Percentiles rank a stretch among this genome's conserved stretches.
Conservation (phyloP, 1,140 invertebrate species). For the Ceratitis capitata region DNA sequence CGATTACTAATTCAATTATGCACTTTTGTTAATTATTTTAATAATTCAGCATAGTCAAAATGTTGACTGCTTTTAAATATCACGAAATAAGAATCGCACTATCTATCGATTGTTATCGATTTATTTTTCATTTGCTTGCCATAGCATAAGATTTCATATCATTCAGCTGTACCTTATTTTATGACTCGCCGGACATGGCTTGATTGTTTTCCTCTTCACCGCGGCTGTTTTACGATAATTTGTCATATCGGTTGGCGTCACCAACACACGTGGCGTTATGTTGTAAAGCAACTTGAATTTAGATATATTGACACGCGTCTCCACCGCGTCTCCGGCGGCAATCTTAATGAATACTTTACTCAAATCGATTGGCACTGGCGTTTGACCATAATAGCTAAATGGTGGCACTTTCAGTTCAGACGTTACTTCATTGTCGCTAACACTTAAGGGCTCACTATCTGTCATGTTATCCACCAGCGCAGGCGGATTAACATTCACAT, state of each 20-base stretch:
- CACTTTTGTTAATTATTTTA: neutral
- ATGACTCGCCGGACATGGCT: conserved; percentile 43
- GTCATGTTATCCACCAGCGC: neutral
- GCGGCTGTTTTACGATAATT: neutral
- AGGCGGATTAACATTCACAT: no score
- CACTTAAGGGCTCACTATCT: neutral
- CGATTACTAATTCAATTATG: neutral
- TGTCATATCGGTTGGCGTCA: conserved; percentile 31
- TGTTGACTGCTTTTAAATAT: neutral
- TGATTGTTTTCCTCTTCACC: conserved; percentile 27
- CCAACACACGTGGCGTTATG: conserved; percentile 24
- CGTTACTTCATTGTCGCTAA: neutral
- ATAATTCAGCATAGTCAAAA: neutral
- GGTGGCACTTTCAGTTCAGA: conserved; percentile 4
- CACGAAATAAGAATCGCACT: neutral
- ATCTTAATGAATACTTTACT: conserved; percentile 41
- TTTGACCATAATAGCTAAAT: conserved; percentile 40
- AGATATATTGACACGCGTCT: conserved; percentile 36
- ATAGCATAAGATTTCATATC: no score
- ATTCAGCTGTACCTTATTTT: conserved; percentile 39
- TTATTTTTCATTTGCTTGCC: no score
- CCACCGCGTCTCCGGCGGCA: conserved; percentile 28
- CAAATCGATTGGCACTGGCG: conserved; percentile 38
- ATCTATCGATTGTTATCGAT: no score
- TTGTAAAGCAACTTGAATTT: conserved; percentile 43